Evolutionary conservation across 35 echinoderm and acorn worm genomes (phyloP), one percentile per base, ranked within the genome.

Genomic region (Amphiura filiformis): DNA sequence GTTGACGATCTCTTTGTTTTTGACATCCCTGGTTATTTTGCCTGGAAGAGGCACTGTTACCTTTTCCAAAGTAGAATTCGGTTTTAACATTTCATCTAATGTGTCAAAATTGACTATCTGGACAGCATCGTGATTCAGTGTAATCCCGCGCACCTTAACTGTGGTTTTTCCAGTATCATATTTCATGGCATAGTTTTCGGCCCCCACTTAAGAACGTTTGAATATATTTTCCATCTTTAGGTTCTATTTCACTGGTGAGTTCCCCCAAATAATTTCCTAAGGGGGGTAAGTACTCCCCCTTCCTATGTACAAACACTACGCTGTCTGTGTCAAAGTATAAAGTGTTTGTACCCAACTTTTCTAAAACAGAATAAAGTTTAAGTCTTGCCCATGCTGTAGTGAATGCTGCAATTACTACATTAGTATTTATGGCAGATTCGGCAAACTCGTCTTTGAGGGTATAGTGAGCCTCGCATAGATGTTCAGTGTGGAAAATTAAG

Each of bases 311-410:
- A 56, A 32, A 93, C 15, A 93, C 61, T 0, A 83, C 35, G 31
- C n/a, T 31, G 34, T 93, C 91, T 0, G 86, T 93, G 37, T 93
- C 91, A 57, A 39, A 88, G 64, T 93, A 93, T 36, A 91, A 37
- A 0, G 41, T 30, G 23, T 32, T 22, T 14, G 39, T 31, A n/a
- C 39, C 33, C 31, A 88, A 56, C 31, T 14, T 41, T 37, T 77
- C 38, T 20, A 91, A 22, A 26, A 75, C 32, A 0, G 32, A 52
- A 22, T 84, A 93, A 34, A 93, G 40, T 30, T 88, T 88, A 0
- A 88, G 34, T 12, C 91, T 22, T 0, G 91, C 91, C 13, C 88
- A 86, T 0, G 85, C 20, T 0, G 91, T 93, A 17, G 91, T 93
- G 80, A 82, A 93, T 0, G 83, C 75, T 0, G 84, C 90, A 0